Base-by-base conservation (phyloP, 2,888 invertebrate species). In the Ypsolopha scabrella region DNA sequence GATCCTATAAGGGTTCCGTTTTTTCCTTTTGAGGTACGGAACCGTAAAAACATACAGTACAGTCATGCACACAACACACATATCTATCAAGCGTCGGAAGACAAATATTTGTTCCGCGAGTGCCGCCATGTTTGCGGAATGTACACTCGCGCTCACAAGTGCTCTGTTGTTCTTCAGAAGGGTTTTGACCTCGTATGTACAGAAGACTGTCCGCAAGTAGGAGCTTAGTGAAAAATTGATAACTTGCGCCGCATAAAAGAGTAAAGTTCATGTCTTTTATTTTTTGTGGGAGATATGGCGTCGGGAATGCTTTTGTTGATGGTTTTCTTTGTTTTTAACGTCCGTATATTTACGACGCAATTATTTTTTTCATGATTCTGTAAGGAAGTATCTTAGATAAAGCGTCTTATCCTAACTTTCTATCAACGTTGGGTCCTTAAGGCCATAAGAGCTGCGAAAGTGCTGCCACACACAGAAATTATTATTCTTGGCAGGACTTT, bases 121-220 rank as follows among this genome's bases (percentile, higher is more conserved):
- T 38, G 49, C 39, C 49, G 41, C 49, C 41, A 33, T 50, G 50
- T 50, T 50, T 50, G 50, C 43, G n/a, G 49, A 43, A 50, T 50
- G 50, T 50, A 50, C 50, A 50, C 50, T 43, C 43, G 50, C 41
- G 50, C 43, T 35, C 50, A 50, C 43, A 50, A 50, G 50, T 50
- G 50, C 50, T 50, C 35, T 50, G 50, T 50, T 50, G 50, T 50
- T 43, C 43, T 50, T 43, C 43, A 9, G n/a, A n/a, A 11, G 35
- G 34, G 41, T 41, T 49, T 50, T 50, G 50, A 50, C 50, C 50
- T 34, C 49, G 48, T 11, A 11, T 34, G 35, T 33, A 33, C n/a
- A 10, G n/a, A 13, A 14, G 37, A 11, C 14, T 36, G 13, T 13
- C 14, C 13, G 37, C 24, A 24, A 24, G 24, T 24, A 24, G 24